These are phyloP conservation scores for Pristionchus pacificus DNA, from an alignment of 1,140 invertebrate species.

Conservation along the genomic window DNA sequence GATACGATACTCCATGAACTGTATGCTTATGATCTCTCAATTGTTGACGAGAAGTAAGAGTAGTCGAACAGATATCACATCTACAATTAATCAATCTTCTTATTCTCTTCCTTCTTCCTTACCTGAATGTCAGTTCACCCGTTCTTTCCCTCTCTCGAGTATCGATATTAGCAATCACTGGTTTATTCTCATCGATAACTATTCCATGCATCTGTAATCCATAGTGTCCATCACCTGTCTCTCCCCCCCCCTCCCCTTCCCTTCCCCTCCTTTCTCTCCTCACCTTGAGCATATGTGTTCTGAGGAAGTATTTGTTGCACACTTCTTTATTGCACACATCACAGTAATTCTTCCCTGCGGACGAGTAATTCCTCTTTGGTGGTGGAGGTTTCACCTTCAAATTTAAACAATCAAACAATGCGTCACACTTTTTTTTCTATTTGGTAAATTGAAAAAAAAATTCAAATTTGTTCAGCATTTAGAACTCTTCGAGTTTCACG, in stretches of 20 bases:
- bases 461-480: no score
- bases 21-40: constrained; percentile 47
- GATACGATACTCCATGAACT: constrained; percentile 40
- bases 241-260: neutral
- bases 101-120: constrained; percentile 24
- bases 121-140: constrained; percentile 46
- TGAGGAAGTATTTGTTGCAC: constrained; percentile 99
- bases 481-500: no score
- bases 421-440: no score
- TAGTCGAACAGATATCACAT: constrained; percentile 47
- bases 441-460: no score
- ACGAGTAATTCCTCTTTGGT: constrained; percentile 60
- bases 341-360: constrained; percentile 75
- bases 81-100: constrained; percentile 36
- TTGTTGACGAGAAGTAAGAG: constrained; percentile 40
- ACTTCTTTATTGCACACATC: constrained; percentile 98
- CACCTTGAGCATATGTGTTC: constrained; percentile 91
- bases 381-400: no score
- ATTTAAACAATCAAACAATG: no score
- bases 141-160: constrained; percentile 48
- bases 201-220: constrained; percentile 80
- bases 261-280: no score
- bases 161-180: constrained; percentile 56
- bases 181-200: constrained; percentile 67
- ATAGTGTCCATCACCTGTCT: neutral